A percentile compares a stretch with the other conserved stretches of the same genome.
phyloP scores from a whole-genome alignment of 2,113 vertebrate species.

The Notechis scutatus region DNA sequence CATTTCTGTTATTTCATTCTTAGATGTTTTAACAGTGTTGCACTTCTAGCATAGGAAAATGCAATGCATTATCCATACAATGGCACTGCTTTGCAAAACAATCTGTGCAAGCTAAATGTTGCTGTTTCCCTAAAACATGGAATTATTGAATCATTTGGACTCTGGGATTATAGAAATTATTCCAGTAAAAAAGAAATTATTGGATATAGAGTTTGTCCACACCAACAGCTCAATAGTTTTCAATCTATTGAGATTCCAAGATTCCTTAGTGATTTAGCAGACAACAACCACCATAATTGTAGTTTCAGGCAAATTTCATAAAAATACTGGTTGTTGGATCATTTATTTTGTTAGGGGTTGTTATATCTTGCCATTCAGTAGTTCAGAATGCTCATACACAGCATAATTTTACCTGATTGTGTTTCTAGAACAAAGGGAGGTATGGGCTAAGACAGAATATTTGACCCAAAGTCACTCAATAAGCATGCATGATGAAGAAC shows the following conservation, averaged over 20 bases:
- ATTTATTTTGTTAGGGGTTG: neutral
- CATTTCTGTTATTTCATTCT: neutral
- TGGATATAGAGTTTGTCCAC: neutral
- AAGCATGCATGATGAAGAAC: neutral
- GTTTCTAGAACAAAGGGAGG: neutral
- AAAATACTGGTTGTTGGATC: neutral
- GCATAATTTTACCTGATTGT: neutral
- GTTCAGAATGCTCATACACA: neutral
- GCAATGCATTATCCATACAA: neutral
- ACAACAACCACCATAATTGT: neutral
- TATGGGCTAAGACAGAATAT: neutral
- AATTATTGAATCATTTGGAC: neutral
- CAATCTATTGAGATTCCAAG: neutral
- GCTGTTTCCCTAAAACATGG: neutral
- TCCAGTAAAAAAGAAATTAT: neutral
- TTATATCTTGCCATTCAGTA: neutral
- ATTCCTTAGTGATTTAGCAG: neutral
- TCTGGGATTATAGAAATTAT: neutral
- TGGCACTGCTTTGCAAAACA: neutral
- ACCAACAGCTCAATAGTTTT: slow-evolving; percentile 6
- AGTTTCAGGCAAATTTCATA: neutral
- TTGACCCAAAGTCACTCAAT: neutral
- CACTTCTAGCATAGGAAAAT: neutral
- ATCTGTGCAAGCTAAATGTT: neutral
- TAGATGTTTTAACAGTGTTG: slow-evolving; percentile 11